Base-by-base conservation (phyloP, 2,113 vertebrate species). In the Lasiurus borealis region DNA sequence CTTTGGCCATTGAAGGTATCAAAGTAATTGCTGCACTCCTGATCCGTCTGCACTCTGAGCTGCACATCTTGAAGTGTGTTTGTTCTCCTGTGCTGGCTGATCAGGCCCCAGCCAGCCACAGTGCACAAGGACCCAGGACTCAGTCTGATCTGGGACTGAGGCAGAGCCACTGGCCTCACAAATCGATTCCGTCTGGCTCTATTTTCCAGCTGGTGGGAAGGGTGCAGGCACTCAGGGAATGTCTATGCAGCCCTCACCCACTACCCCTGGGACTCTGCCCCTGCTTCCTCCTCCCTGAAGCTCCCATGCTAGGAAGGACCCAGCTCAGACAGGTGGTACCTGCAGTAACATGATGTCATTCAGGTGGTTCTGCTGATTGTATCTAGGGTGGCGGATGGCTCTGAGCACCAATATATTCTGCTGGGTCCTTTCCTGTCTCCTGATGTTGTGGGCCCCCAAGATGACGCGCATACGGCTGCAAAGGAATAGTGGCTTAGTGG, bases 281-380 rank as follows among this genome's bases (percentile, higher is more conserved):
- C 5, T 6, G n/a, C 27, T 34, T 57, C 34, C 78, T 54, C 54
- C 29, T 82, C 44, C 50, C 8, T 3, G 36, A 75, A 50, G 29
- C 16, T 12, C 27, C 8, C 9, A 40, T 1, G 4, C 7, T 36
- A 4, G 21, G 52, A 76, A 27, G 8, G 0, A 31, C 12, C 15
- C 1, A 1, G 9, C 29, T 31, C 40, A n/a, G 68, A 8, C 4
- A 34, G 14, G 9, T 0, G 2, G 36, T 87, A 96, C 97, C 96
- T 96, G 64, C 34, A 97, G 84, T 23, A 96, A 66, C 97, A 97
- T 97, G 92, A 97, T 96, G 62, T 97, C 97, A 31, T 97, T 97
- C 2, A 0, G 2, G 1, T 3, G 0, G 54, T 0, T 84, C 13
- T 27, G 1, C 0, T 0, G 23, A 21, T 54, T 3, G 25, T 94